phyloP scores from a whole-genome alignment of 1,140 invertebrate genomes.

The Cataglyphis hispanica region DNA sequence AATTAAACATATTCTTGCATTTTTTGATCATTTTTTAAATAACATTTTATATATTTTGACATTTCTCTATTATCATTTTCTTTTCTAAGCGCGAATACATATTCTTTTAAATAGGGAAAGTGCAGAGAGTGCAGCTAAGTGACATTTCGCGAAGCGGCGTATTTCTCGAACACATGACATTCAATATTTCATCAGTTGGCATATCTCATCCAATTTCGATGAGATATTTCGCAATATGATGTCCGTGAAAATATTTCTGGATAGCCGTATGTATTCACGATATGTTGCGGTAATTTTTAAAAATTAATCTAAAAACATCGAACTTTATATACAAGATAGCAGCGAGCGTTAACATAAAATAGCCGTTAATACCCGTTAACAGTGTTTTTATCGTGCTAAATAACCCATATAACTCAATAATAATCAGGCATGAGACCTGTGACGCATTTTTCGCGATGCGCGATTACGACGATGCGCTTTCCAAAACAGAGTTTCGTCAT shows the following conservation, averaged over 20 bases:
- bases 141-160: neutral
- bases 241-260: neutral
- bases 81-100: neutral
- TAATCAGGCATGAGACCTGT: neutral
- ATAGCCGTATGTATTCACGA: neutral
- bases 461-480: neutral
- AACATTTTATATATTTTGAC: neutral
- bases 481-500: slow-evolving; percentile 23
- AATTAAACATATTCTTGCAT: neutral
- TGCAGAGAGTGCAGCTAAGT: neutral
- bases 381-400: neutral
- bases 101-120: neutral
- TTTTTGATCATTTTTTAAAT: neutral
- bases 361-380: too few relatives aligned
- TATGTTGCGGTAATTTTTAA: neutral
- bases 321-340: neutral
- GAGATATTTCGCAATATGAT: neutral
- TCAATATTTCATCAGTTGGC: neutral
- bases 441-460: neutral
- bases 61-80: neutral
- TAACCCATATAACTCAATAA: too few relatives aligned
- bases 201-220: neutral
- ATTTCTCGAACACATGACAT: neutral
- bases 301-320: neutral
- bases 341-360: too few relatives aligned